phyloP scores from a whole-genome alignment of 2,888 invertebrate species.

The Aspidapion aeneum region DNA sequence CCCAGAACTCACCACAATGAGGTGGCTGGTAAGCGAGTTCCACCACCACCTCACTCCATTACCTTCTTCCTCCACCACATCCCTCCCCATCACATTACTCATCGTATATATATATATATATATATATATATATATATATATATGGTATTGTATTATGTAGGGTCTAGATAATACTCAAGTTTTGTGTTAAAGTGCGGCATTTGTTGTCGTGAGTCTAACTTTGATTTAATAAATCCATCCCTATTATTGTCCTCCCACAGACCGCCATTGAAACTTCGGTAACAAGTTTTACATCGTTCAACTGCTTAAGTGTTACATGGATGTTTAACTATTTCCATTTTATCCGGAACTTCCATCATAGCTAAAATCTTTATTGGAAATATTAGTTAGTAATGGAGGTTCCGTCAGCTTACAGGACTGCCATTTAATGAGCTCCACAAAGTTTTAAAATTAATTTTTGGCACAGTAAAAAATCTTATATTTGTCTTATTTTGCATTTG shows the following conservation, averaged over 20 bases:
- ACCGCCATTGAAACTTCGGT: not conserved
- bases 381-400: not conserved
- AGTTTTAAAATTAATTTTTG: not conserved
- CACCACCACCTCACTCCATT: not conserved
- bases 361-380: not conserved
- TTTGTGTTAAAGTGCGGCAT: not conserved
- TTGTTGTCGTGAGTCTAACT: not conserved
- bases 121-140: no score
- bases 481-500: not conserved
- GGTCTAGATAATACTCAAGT: not conserved
- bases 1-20: not conserved
- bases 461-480: not conserved
- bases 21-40: not conserved
- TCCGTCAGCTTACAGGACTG: not conserved
- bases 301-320: not conserved
- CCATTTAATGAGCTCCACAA: not conserved
- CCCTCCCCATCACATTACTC: not conserved
- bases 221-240: not conserved
- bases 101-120: no score
- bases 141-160: not conserved
- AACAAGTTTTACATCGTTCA: not conserved
- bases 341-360: not conserved
- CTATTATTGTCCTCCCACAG: not conserved
- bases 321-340: not conserved
- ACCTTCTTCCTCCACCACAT: not conserved